A percentile compares a stretch with the other conserved stretches of the same genome.
These are phyloP conservation scores for Phoxinus dragarum DNA, from an alignment of 2,797 vertebrate genomes.

Conservation along the genomic window DNA sequence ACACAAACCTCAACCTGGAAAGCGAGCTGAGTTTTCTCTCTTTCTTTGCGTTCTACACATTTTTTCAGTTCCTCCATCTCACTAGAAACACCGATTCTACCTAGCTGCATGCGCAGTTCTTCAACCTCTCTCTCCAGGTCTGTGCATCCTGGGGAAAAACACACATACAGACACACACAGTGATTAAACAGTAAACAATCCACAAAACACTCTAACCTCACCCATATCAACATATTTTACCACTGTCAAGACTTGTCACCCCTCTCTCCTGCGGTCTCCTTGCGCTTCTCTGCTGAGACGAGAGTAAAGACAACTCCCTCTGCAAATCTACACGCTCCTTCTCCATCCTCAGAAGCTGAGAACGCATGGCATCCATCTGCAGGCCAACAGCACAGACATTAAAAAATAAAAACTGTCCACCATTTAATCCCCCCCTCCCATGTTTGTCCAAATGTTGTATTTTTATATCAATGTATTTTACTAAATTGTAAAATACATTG, in stretches of 20 bases:
- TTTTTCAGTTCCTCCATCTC: conserved; percentile 87
- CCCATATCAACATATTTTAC: conserved; percentile 1
- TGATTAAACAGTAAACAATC: conserved; percentile 2
- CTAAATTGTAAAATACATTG: too few relatives aligned
- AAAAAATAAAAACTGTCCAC: background rate
- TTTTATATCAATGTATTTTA: too few relatives aligned
- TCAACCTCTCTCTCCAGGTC: conserved; percentile 84
- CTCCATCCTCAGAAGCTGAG: conserved; percentile 83
- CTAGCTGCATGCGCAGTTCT: conserved; percentile 83
- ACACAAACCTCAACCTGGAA: conserved; percentile 81
- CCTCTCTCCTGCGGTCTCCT: background rate
- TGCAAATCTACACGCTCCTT: conserved; percentile 81
- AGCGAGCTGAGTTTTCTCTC: conserved; percentile 82
- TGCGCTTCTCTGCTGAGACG: conserved; percentile 62
- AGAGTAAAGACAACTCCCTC: conserved; percentile 74
- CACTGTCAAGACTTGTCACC: background rate
- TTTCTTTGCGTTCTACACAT: conserved; percentile 83
- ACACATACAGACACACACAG: background rate
- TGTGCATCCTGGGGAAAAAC: conserved; percentile 28
- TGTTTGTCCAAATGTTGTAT: too few relatives aligned
- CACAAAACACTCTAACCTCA: background rate
- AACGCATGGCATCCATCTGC: conserved; percentile 88
- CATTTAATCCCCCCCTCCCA: too few relatives aligned
- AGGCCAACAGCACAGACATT: conserved; percentile 15
- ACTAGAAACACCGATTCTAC: conserved; percentile 72